Evolutionary conservation across 2,797 vertebrate species (phyloP), one percentile per base, ranked within the genome.

Genomic region (Pangasius krempfi): DNA sequence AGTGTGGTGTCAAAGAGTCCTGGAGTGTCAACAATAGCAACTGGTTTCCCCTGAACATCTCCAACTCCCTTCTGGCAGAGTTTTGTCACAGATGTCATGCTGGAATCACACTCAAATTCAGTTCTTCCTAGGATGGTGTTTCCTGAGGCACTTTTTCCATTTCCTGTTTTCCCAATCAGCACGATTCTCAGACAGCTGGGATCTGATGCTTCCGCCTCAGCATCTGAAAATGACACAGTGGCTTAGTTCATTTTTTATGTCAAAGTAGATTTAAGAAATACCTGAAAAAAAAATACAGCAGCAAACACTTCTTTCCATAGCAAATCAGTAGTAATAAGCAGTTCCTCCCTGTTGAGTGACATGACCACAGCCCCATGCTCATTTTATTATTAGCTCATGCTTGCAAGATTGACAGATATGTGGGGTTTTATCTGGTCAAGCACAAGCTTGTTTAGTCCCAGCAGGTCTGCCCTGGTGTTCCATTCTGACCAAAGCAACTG

Each of bases 1-100:
- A 52, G 1, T 0, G 44, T 0, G 25, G 80, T 75, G 30, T 83
- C 87, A 66, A 76, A 87, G 1, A 87, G 73, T 47, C 86, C 86
- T 87, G 86, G 44, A 73, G 75, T 78, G 75, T 78, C 75, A 27
- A 83, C 20, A 13, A 83, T 37, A 62, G 80, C 37, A 10, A 58
- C 6, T 1, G 22, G 8, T 60, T 5, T 22, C 7, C 33, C 52
- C n/a, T 82, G 18, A 27, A 82, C 8, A 13, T 60, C 79, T 60
- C 33, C 30, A 40, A 5, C 0, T 14, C 16, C 60, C 60, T 64
- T 84, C 60, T 84, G 25, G 25, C 60, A 78, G 12, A 52, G 2
- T 78, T 27, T 52, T 52, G 75, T 78, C 40, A n/a, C 27, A 14
- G 44, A 78, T n/a, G 25, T 50, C 37, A 52, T 4, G 5, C 22